Evolutionary conservation across 2,888 invertebrate genomes (phyloP).

Genomic region (Tiphia femorata): DNA sequence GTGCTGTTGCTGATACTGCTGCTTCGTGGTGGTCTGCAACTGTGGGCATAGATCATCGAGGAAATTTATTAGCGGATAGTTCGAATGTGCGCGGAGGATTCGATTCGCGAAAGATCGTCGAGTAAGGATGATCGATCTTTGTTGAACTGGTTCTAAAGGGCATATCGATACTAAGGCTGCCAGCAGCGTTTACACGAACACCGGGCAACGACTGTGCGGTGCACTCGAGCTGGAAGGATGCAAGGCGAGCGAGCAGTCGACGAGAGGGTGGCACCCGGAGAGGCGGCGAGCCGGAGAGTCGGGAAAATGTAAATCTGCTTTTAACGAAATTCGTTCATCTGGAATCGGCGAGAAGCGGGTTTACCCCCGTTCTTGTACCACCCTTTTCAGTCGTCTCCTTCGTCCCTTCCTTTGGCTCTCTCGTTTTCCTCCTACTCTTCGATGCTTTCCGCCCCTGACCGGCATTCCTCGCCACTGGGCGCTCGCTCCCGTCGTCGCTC

Average conservation of each 20-base stretch:
- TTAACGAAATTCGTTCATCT: conserved; percentile 53
- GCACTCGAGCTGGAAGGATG: not conserved
- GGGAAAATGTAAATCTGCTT: conserved; percentile 57
- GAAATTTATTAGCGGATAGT: no score
- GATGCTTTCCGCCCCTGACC: not conserved
- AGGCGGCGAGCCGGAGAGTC: conserved; percentile 7
- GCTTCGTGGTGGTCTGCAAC: conserved; percentile 8
- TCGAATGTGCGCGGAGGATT: conserved; percentile 43
- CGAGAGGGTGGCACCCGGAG: not conserved
- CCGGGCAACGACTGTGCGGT: no score
- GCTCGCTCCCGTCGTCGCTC: conserved; percentile 21
- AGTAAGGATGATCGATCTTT: no score
- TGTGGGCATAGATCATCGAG: no score
- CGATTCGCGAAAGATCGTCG: conserved; percentile 31
- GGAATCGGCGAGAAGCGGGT: conserved; percentile 38
- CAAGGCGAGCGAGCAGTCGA: not conserved
- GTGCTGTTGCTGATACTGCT: not conserved
- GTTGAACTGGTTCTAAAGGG: no score
- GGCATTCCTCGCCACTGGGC: conserved; percentile 8
- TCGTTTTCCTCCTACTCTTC: not conserved
- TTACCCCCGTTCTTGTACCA: not conserved
- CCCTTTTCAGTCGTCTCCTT: conserved; percentile 12
- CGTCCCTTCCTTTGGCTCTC: not conserved
- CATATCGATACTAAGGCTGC: no score
- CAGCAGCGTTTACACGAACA: conserved; percentile 3